Percentiles rank a stretch among this genome's conserved stretches.
Conservation (phyloP, 92 coral and sea anemone genomes). For the Plumapathes pennacea region DNA sequence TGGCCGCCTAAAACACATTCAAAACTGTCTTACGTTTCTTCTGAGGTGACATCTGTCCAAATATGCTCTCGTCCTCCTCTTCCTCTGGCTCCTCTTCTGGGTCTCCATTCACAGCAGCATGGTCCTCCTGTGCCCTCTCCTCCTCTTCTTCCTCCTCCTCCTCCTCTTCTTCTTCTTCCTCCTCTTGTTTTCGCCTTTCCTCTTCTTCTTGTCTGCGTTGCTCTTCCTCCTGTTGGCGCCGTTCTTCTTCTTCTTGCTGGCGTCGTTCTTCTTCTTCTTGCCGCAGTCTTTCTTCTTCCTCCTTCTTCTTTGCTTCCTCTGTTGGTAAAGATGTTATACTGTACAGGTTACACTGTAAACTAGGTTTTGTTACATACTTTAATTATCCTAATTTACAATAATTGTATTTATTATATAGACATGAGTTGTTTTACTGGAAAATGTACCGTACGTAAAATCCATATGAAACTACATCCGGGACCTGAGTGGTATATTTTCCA, state of each 20-base stretch:
- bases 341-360: too few relatives aligned
- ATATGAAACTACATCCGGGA: too few relatives aligned
- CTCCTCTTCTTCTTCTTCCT: slow-evolving; percentile 50
- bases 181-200: slow-evolving; percentile 26
- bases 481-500: too few relatives aligned
- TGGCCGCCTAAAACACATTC: too few relatives aligned
- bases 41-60: slow-evolving; percentile 87
- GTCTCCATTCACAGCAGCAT: slow-evolving; percentile 34
- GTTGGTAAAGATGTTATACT: too few relatives aligned
- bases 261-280: slow-evolving; percentile 9
- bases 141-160: slow-evolving; percentile 38
- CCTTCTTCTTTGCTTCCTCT: neutral
- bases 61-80: slow-evolving; percentile 68
- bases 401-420: too few relatives aligned
- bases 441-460: too few relatives aligned
- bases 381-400: too few relatives aligned
- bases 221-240: neutral
- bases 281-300: neutral
- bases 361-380: too few relatives aligned
- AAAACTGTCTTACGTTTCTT: slow-evolving; percentile 62
- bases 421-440: too few relatives aligned
- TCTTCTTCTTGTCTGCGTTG: neutral
- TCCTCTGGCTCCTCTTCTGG: slow-evolving; percentile 65
- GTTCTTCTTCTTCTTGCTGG: slow-evolving; percentile 11
- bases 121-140: slow-evolving; percentile 26